Evolutionary conservation across 2,113 vertebrate genomes (phyloP).

Genomic region (Tachysurus vachellii): DNA sequence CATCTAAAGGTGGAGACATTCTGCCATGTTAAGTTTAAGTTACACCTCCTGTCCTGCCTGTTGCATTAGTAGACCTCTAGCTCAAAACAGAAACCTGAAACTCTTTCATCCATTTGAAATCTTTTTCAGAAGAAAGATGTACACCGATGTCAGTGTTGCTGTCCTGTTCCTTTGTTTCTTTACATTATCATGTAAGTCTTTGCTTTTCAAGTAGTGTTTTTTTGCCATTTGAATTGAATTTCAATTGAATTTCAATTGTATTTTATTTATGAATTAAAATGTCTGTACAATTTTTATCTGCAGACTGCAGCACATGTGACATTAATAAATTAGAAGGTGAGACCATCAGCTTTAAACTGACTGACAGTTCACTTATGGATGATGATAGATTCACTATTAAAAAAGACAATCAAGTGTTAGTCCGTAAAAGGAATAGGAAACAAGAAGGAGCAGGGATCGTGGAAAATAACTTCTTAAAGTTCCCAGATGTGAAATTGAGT

Average conservation of each 20-base stretch:
- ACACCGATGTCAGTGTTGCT: too few relatives aligned
- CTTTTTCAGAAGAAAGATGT: too few relatives aligned
- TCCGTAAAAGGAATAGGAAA: not conserved
- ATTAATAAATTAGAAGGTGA: not conserved
- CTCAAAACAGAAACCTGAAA: too few relatives aligned
- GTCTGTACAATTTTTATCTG: not conserved
- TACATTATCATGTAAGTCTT: too few relatives aligned
- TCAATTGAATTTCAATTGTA: not conserved
- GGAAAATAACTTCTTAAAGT: not conserved
- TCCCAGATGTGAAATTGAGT: fast-evolving
- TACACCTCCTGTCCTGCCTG: too few relatives aligned
- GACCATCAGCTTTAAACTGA: not conserved
- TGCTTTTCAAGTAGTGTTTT: too few relatives aligned
- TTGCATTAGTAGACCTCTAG: too few relatives aligned
- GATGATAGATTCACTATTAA: not conserved
- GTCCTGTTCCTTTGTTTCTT: too few relatives aligned
- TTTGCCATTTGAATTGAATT: too few relatives aligned
- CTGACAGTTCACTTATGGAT: fast-evolving
- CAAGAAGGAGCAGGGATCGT: not conserved
- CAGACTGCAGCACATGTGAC: not conserved
- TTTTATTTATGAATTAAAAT: not conserved
- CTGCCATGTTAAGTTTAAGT: too few relatives aligned
- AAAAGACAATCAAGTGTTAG: fast-evolving
- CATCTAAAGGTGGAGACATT: too few relatives aligned
- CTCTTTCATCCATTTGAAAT: too few relatives aligned